phyloP scores from a whole-genome alignment of 2,888 invertebrate genomes.

The Folsomia manolachei region DNA sequence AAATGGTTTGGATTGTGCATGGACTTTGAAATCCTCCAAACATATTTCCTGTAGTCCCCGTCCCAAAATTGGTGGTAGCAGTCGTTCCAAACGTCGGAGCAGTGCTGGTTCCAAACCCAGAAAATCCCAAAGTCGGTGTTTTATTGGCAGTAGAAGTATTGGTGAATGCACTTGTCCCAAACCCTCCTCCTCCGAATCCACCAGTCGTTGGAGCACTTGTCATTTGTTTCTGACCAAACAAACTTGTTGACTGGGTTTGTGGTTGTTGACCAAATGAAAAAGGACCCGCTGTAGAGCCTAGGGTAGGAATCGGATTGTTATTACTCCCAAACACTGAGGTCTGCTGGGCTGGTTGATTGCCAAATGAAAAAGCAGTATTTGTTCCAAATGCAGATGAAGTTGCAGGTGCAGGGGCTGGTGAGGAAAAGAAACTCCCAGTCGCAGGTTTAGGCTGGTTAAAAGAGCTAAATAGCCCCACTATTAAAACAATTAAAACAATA shows the following conservation, averaged over 20 bases:
- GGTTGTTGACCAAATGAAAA: constrained; percentile 32
- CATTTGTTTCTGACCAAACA: constrained; percentile 52
- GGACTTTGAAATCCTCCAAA: constrained; percentile 61
- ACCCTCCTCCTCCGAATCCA: constrained; percentile 55
- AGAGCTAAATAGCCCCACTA: constrained; percentile 35
- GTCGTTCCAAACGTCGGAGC: constrained; percentile 53
- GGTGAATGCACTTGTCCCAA: constrained; percentile 54
- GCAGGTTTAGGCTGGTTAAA: constrained; percentile 46
- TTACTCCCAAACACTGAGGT: constrained; percentile 39
- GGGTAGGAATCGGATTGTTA: constrained; percentile 29
- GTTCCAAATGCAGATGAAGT: constrained; percentile 36
- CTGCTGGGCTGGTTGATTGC: constrained; percentile 43
- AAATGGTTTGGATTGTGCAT: constrained; percentile 59
- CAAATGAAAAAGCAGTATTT: constrained; percentile 45
- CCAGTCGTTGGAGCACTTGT: constrained; percentile 53
- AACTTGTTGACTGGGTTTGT: constrained; percentile 20
- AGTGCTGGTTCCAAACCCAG: constrained; percentile 61
- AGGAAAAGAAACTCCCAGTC: constrained; percentile 41
- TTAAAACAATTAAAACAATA: neutral
- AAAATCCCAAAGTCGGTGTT: constrained; percentile 28
- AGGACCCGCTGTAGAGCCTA: constrained; percentile 42
- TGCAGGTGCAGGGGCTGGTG: constrained; percentile 49
- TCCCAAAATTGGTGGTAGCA: constrained; percentile 55
- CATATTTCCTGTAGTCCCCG: constrained; percentile 54
- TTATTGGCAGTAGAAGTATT: constrained; percentile 36